Conservation (phyloP, 2,797 vertebrate genomes). For the Brachyalestes nurse region DNA sequence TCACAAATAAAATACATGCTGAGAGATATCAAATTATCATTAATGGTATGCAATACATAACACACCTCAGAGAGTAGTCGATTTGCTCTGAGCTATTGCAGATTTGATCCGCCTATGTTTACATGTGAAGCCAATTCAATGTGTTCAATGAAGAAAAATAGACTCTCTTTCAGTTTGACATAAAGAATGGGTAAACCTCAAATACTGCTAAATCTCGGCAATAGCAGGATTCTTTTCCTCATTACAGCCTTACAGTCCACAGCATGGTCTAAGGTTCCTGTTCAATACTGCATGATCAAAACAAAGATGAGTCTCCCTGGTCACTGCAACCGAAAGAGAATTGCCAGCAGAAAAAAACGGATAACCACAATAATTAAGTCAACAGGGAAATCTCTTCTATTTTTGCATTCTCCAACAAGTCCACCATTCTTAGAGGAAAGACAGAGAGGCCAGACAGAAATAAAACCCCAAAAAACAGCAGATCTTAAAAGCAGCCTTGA, state of each 20-base stretch:
- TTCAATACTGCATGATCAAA: conserved; percentile 24
- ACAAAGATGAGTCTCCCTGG: conserved; percentile 13
- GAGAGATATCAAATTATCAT: neutral
- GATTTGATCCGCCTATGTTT: neutral
- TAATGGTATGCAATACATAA: neutral
- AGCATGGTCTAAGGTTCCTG: conserved; percentile 7
- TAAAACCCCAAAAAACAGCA: neutral
- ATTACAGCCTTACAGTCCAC: neutral
- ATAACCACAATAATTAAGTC: conserved; percentile 1
- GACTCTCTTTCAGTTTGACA: neutral
- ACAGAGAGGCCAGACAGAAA: neutral
- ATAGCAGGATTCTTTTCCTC: neutral
- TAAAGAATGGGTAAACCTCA: neutral
- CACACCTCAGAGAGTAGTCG: neutral
- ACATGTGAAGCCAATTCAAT: too few species aligned
- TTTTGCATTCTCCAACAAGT: conserved; percentile 1
- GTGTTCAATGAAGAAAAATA: neutral
- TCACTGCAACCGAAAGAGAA: neutral
- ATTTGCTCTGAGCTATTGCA: neutral
- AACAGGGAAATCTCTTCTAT: conserved; percentile 4
- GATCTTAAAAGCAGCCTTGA: neutral
- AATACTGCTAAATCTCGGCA: neutral
- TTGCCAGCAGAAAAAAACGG: neutral
- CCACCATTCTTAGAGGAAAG: neutral
- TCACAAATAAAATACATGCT: conserved; percentile 15